Evolutionary conservation across 37 sponge, comb jelly and placozoan species (phyloP), one percentile per base, ranked within the genome.

Genomic region (Mnemiopsis leidyi): DNA sequence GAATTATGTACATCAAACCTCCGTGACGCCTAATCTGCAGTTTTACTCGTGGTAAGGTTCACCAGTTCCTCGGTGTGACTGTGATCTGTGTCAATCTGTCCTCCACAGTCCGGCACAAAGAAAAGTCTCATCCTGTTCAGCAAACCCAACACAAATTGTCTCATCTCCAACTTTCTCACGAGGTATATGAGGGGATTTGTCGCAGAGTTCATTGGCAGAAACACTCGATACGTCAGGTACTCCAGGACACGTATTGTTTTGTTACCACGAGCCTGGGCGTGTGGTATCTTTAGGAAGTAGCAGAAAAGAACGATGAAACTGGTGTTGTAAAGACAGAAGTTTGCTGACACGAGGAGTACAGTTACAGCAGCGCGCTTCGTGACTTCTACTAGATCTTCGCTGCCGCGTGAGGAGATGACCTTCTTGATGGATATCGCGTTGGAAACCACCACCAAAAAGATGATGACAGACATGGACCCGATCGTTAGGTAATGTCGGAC

Each of bases 141-240:
- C 61, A 5, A 48, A 13, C 61, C 20, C 5, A n/a, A 71, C 75
- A 71, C 75, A 71, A 71, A 71, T 25, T 71, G 30, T 71, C 75
- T n/a, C 75, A 71, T 71, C 20, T n/a, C 30, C 5, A 28, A 13
- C 5, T 28, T 71, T 18, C 75, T n/a, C 3, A 28, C 3, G 3
- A 71, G 75, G 20, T 71, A 71, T 23, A 71, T 71, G n/a, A 71
- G 23, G 3, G 75, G 75, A 28, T 71, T 71, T 29, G 30, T 71
- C 30, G 75, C 75, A 71, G 75, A 71, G 75, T 71, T 71, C 25
- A 71, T n/a, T 3, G 75, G 75, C 25, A 71, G 75, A n/a, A 28
- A n/a, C 25, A 71, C 75, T 29, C 75, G 75, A 28, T 23, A 71
- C 5, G 30, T 28, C 5, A 71, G 25, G 75, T 23, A 71, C n/a